Evolutionary conservation across 2,113 vertebrate genomes (phyloP).

Genomic region (Neolamprologus modestus): DNA sequence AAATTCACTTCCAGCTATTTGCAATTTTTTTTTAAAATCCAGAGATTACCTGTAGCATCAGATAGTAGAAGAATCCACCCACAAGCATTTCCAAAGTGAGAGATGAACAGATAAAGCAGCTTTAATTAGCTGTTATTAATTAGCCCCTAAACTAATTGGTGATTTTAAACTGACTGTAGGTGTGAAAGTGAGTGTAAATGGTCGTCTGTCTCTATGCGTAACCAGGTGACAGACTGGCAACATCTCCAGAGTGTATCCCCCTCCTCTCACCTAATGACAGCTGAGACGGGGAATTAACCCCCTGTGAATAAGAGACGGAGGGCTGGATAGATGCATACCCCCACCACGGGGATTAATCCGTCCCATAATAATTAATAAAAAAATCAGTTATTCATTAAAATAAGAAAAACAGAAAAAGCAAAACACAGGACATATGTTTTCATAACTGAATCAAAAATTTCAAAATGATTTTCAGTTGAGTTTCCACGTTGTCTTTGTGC

Average conservation of each 20-base stretch:
- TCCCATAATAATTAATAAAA: not conserved
- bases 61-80: not conserved
- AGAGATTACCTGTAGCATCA: not conserved
- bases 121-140: not conserved
- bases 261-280: not conserved
- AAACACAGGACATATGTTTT: not conserved
- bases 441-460: not conserved
- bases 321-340: not conserved
- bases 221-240: not conserved
- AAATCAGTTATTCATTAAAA: not conserved
- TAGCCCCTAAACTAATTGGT: not conserved
- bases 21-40: accelerated
- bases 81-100: not conserved
- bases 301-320: not conserved
- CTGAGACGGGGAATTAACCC: accelerated
- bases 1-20: not conserved
- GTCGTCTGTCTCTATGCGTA: not conserved
- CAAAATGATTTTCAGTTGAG: not conserved
- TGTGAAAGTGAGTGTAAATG: not conserved
- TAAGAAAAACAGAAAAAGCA: not conserved
- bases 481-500: not conserved
- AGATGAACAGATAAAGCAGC: not conserved
- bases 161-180: not conserved
- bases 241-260: not conserved
- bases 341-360: accelerated